Conservation (phyloP, 2,113 vertebrate genomes). For the Coptodon rendalli region DNA sequence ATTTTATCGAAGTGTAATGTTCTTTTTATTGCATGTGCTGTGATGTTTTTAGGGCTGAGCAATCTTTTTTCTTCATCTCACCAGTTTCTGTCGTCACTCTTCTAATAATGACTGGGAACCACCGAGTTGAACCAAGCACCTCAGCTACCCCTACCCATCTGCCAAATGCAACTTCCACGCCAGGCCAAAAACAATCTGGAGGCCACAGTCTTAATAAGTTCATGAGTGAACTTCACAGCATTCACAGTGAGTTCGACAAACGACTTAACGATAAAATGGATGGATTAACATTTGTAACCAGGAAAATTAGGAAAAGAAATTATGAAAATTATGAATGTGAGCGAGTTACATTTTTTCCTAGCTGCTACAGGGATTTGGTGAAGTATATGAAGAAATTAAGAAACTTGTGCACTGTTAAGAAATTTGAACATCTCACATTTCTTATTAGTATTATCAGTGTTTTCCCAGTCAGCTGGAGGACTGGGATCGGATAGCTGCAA, state of each 20-base stretch:
- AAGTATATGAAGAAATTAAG: neutral
- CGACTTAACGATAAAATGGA: neutral
- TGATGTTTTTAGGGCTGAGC: neutral
- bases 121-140: neutral
- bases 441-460: neutral
- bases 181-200: constrained; percentile 9
- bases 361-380: neutral
- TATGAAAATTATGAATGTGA: neutral
- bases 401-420: neutral
- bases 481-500: neutral
- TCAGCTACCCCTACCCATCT: neutral
- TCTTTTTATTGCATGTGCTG: neutral
- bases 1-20: neutral
- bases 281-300: neutral
- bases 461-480: neutral
- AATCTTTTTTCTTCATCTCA: neutral
- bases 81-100: neutral
- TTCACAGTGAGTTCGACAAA: constrained; percentile 51
- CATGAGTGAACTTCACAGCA: constrained; percentile 52
- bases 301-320: fast-evolving
- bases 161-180: constrained; percentile 3
- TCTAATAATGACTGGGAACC: constrained; percentile 49
- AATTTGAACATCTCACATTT: neutral
- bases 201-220: constrained; percentile 48
- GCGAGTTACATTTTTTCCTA: neutral